Percentiles rank a stretch among this genome's conserved stretches.
Evolutionary conservation across 2,113 vertebrate species (phyloP).

Genomic region (Miniopterus natalensis): DNA sequence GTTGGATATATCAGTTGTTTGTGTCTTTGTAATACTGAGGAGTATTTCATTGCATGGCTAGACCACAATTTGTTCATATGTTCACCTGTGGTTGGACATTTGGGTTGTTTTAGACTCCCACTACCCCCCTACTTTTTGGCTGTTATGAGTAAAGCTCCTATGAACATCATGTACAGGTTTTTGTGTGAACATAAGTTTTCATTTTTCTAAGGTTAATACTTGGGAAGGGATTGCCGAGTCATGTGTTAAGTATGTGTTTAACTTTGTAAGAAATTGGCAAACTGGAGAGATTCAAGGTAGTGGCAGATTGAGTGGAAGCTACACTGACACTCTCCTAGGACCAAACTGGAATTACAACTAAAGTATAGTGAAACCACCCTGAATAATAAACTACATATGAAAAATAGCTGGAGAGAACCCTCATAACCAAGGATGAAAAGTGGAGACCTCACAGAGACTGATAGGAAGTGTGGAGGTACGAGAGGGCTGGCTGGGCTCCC

Average conservation of each 20-base stretch:
- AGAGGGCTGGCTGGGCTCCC: no score
- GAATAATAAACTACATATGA: no score
- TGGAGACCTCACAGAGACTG: no score
- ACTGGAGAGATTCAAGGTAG: no score
- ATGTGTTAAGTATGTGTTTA: neutral
- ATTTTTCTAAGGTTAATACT: neutral
- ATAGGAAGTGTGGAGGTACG: no score
- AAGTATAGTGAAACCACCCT: no score
- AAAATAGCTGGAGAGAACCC: no score
- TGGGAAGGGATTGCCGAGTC: neutral
- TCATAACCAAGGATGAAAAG: no score
- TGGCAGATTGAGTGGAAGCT: no score
- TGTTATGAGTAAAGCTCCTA: neutral
- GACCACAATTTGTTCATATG: no score
- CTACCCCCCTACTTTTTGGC: neutral
- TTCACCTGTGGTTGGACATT: neutral
- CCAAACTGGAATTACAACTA: no score
- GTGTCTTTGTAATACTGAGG: neutral
- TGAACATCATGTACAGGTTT: neutral
- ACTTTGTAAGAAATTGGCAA: neutral
- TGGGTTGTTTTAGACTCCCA: neutral
- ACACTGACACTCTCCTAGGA: no score
- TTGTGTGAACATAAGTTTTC: neutral
- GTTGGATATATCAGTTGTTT: rapidly evolving
- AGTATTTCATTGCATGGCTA: rapidly evolving